Evolutionary conservation across 1,140 invertebrate species (phyloP), one percentile per base, ranked within the genome.

Genomic region (Camponotus vicinus): DNA sequence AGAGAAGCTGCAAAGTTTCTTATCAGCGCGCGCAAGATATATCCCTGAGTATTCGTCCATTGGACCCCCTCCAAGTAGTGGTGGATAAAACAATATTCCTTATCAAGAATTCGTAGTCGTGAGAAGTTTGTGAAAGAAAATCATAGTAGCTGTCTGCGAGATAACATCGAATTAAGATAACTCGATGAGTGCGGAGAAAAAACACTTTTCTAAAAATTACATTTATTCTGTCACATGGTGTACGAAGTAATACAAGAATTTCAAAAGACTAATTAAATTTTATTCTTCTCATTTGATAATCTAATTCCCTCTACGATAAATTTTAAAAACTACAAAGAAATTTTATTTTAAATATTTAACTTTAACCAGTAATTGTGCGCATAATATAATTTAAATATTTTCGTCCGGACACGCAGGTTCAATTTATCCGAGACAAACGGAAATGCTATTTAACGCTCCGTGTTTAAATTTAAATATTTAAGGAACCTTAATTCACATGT

Each of bases 1-100:
- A 82, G 79, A 61, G 67, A 61, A 73, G 61, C 70, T 82, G 18
- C 79, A 73, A 82, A 82, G 79, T 82, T 82, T 82, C 79, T 82
- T 82, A 82, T 82, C 79, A 82, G 79, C 61, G 40, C 57, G 79
- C 67, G 55, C 79, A 82, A 73, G 79, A 82, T 82, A 82, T 82
- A 82, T 82, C 55, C 79, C 40, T 34, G 27, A 55, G 67, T 82
- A 82, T 82, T 55, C 79, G 52, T 82, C 67, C 55, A 82, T 82
- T 82, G 67, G 79, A 57, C 45, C 67, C 52, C 66, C 37, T 55
- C 59, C 55, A 52, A 52, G 13, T 52, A 52, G 69, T 55, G 27
- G 55, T 27, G 67, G 67, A 82, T 82, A 70, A 82, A 82, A 82
- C 79, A 82, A 82, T 82, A 82, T 82, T 73, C 79, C 79, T 82